Evolutionary conservation across 2,797 vertebrate species (phyloP).

Genomic region (Lerista edwardsae): DNA sequence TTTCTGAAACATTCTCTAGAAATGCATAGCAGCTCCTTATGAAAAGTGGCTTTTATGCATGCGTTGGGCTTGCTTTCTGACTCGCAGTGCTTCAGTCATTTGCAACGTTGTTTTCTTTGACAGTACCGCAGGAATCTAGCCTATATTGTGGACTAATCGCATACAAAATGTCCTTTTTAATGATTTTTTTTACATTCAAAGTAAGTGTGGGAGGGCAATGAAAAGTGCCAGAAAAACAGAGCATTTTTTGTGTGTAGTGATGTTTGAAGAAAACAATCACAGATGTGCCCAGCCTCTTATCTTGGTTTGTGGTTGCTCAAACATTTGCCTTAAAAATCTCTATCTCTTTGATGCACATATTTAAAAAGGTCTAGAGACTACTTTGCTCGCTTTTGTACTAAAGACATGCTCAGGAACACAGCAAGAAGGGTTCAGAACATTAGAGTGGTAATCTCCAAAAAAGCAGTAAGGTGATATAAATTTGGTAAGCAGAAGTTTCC

Average conservation of each 20-base stretch:
- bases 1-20: conserved; percentile 31
- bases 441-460: conserved; percentile 60
- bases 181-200: conserved; percentile 31
- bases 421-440: conserved; percentile 50
- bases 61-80: conserved; percentile 5
- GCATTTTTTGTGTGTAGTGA: not conserved
- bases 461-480: conserved; percentile 57
- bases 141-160: conserved; percentile 22
- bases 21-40: not conserved
- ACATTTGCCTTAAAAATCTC: conserved; percentile 45
- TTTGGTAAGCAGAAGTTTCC: conserved; percentile 53
- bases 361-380: conserved; percentile 31
- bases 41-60: conserved; percentile 28
- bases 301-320: conserved; percentile 46
- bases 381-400: conserved; percentile 22
- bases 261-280: conserved; percentile 31
- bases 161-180: conserved; percentile 47
- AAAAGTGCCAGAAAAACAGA: conserved; percentile 24
- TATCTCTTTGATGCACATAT: conserved; percentile 40
- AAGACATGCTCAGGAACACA: conserved; percentile 44
- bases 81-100: conserved; percentile 32
- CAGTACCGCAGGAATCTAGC: conserved; percentile 9
- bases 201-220: conserved; percentile 24
- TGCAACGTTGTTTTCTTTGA: conserved; percentile 3
- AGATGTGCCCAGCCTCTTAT: conserved; percentile 32